Conservation (phyloP, 2,888 invertebrate species). For the Neuroscelio doddi region DNA sequence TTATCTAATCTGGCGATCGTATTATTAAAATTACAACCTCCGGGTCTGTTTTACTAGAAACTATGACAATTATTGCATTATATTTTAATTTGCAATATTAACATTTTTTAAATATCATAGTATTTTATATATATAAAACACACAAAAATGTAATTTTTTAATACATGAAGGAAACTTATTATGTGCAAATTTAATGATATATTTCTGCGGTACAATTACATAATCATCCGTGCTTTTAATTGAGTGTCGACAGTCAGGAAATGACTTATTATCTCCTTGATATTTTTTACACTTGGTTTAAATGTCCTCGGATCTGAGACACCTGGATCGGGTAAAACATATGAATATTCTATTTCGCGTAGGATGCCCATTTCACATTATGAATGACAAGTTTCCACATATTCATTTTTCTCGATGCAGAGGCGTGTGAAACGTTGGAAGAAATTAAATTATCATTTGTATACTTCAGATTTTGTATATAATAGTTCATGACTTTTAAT, state of each 20-base stretch:
- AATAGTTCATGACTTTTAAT: too few relatives aligned
- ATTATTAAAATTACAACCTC: too few relatives aligned
- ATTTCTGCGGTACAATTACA: background rate
- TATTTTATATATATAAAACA: too few relatives aligned
- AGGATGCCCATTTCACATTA: constrained; percentile 31
- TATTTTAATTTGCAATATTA: too few relatives aligned
- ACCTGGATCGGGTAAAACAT: constrained; percentile 20
- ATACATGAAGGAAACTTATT: too few relatives aligned
- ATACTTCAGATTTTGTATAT: too few relatives aligned
- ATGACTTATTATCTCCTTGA: constrained; percentile 30
- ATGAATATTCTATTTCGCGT: constrained; percentile 36
- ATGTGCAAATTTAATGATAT: too few relatives aligned
- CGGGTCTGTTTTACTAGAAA: too few relatives aligned
- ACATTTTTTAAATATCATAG: too few relatives aligned
- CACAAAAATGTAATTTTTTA: too few relatives aligned
- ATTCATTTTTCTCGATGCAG: constrained; percentile 22
- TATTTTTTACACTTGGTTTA: constrained; percentile 22
- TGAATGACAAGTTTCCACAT: constrained; percentile 27
- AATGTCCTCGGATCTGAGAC: background rate
- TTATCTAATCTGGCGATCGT: too few relatives aligned
- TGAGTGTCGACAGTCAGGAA: constrained; percentile 22
- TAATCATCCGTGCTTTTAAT: background rate
- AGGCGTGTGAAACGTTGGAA: constrained; percentile 5
- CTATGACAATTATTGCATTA: too few relatives aligned
- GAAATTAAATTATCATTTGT: constrained; percentile 18